Conservation (phyloP, 2,888 invertebrate genomes). For the Helleia helle region DNA sequence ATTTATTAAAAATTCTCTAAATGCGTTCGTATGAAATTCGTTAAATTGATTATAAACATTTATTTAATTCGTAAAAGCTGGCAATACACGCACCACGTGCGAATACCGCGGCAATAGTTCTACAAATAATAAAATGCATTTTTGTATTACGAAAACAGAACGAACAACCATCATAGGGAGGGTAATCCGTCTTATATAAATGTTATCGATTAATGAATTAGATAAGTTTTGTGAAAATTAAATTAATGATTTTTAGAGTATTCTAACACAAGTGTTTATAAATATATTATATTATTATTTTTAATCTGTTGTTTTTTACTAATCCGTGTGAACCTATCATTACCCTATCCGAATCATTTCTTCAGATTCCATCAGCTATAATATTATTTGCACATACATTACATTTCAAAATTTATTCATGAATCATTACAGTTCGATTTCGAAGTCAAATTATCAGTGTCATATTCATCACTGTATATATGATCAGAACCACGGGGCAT, state of each 20-base stretch:
- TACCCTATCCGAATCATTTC: conserved; percentile 34
- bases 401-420: conserved; percentile 4
- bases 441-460: conserved; percentile 1
- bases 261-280: conserved; percentile 75
- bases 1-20: conserved; percentile 43
- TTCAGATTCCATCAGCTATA: conserved; percentile 71
- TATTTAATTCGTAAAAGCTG: conserved; percentile 19
- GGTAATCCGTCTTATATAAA: conserved; percentile 54
- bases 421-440: conserved; percentile 3
- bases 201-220: conserved; percentile 66
- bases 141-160: conserved; percentile 30
- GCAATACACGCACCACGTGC: conserved; percentile 20
- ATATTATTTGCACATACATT: conserved; percentile 2
- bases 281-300: conserved; percentile 74
- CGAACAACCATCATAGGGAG: conserved; percentile 47
- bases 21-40: conserved; percentile 4
- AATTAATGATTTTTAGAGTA: conserved; percentile 73
- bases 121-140: conserved; percentile 17
- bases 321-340: conserved; percentile 49
- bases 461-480: conserved; percentile 32
- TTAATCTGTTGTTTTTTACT: conserved; percentile 65
- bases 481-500: conserved; percentile 45
- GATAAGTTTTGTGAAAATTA: conserved; percentile 70
- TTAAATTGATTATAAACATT: conserved; percentile 3
- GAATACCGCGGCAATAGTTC: conserved; percentile 11